Evolutionary conservation across 2,113 vertebrate species (phyloP).

Genomic region (Oryzias curvinotus): DNA sequence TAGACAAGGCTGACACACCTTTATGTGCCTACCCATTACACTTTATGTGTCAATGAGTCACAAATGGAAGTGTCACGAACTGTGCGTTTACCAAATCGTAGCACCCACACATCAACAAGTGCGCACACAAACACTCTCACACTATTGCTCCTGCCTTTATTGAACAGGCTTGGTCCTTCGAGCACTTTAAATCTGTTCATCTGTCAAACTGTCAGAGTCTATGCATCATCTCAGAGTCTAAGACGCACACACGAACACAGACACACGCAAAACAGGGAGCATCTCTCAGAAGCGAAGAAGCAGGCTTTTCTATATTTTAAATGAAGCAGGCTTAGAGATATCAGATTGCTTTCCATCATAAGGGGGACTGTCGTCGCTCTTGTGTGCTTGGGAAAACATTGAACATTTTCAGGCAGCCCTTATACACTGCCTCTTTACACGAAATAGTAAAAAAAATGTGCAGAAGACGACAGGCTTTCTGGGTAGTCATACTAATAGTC

Average conservation of each 20-base stretch:
- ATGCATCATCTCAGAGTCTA: constrained; percentile 72
- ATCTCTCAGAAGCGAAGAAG: constrained; percentile 65
- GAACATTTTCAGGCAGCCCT: constrained; percentile 63
- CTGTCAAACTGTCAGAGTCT: constrained; percentile 79
- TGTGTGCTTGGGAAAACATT: constrained; percentile 66
- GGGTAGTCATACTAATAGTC: constrained; percentile 36
- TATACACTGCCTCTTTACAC: constrained; percentile 54
- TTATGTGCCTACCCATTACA: constrained; percentile 29
- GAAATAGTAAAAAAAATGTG: constrained; percentile 29
- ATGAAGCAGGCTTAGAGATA: constrained; percentile 67
- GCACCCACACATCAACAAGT: constrained; percentile 32
- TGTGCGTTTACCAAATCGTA: constrained; percentile 50
- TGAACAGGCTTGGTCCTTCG: constrained; percentile 72
- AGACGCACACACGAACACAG: constrained; percentile 45
- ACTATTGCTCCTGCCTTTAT: constrained; percentile 66
- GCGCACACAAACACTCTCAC: constrained; percentile 27
- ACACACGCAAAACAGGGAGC: constrained; percentile 41
- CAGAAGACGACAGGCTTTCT: constrained; percentile 49
- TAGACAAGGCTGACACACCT: constrained; percentile 22
- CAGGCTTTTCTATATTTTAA: constrained; percentile 72
- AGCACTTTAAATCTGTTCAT: constrained; percentile 80
- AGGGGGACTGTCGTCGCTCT: constrained; percentile 54
- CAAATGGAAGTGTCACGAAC: constrained; percentile 51
- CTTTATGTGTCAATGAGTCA: constrained; percentile 38
- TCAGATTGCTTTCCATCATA: constrained; percentile 70